These are phyloP conservation scores for Bombycilla garrulus DNA, from an alignment of 2,113 vertebrate species.

Conservation along the genomic window DNA sequence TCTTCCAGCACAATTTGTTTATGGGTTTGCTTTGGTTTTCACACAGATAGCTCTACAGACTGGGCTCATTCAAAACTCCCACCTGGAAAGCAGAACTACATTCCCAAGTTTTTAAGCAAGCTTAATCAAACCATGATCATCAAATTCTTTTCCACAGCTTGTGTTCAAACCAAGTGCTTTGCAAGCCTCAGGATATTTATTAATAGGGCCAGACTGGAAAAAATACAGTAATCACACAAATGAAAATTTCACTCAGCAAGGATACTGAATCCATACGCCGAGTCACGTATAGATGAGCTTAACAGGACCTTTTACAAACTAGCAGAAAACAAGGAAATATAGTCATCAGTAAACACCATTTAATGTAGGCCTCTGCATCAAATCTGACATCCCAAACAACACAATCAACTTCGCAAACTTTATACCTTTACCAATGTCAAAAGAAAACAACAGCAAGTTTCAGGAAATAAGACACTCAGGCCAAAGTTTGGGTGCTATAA, in stretches of 20 bases:
- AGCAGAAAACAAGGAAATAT: neutral
- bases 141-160: neutral
- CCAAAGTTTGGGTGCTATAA: neutral
- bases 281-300: neutral
- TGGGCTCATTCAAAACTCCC: neutral
- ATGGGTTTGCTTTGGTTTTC: neutral
- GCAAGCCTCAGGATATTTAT: neutral
- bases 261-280: neutral
- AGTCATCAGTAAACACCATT: neutral
- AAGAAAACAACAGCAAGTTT: neutral
- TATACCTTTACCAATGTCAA: neutral
- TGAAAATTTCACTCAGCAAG: neutral
- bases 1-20: neutral
- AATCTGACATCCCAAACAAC: neutral
- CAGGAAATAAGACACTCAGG: neutral
- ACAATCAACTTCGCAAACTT: neutral
- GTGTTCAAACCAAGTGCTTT: neutral
- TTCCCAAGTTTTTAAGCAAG: neutral
- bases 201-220: slow-evolving; percentile 24
- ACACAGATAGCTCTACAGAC: neutral
- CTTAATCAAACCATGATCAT: neutral
- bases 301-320: neutral
- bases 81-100: neutral
- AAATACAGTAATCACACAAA: slow-evolving; percentile 1
- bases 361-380: neutral